Base-by-base conservation (phyloP, 2,888 invertebrate species). In the Cenopis cana region DNA sequence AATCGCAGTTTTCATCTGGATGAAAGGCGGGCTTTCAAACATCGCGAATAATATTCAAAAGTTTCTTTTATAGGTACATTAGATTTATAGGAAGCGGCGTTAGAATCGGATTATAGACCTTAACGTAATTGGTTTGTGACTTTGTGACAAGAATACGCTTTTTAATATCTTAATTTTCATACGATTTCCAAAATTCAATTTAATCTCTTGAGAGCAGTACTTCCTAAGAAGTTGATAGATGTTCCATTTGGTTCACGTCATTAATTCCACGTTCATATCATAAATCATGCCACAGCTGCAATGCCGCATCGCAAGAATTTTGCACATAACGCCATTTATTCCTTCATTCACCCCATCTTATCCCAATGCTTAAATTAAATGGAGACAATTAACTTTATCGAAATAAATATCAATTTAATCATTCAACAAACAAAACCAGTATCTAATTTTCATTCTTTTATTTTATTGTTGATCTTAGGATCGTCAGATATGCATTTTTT, bases 281-380 rank as follows among this genome's bases (percentile, higher is more conserved):
- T 67, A 71, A 61, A 69, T 59, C 64, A 69, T 55, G 71, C 36
- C 55, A 67, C 52, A 54, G 59, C 59, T 55, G 56, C 57, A 59
- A 59, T 61, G 59, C 41, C 41, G 57, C 46, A 49, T 6, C 20
- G n/a, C 33, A 33, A 33, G 33, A 52, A 52, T 38, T 54, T 54
- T 38, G 18, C 62, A 62, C 18, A 62, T 18, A 36, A 41, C 12
- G 41, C 59, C 12, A 24, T 60, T 14, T 24, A 46, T 24, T 59
- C 17, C 59, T 11, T 46, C 46, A 6, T n/a, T 8, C 46, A 46
- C n/a, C 46, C 46, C 46, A 4, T 46, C n/a, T 46, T 46, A 14
- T 41, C 3, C 14, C 14, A 41, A 41, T 41, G 14, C 4, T 41
- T 3, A 41, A 12, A 41, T 12, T 4, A 14, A 14, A 41, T 2